Conservation (phyloP, 92 coral and sea anemone species). For the Phenganax marumi region DNA sequence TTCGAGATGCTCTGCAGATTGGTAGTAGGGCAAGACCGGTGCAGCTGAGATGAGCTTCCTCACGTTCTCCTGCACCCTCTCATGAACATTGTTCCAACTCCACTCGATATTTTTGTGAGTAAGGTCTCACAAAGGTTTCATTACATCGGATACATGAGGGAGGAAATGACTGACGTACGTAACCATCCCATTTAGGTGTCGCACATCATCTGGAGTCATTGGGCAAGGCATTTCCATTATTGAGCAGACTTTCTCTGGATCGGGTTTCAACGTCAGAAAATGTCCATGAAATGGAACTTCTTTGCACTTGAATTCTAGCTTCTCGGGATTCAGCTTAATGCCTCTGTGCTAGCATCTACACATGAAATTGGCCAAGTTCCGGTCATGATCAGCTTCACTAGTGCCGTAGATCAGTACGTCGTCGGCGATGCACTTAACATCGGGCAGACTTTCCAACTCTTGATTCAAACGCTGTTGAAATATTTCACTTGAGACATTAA, state of each 20-base stretch:
- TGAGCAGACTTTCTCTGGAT: background rate
- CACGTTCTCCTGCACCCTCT: conserved; percentile 29
- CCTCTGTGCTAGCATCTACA: conserved; percentile 29
- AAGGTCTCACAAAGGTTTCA: conserved; percentile 44
- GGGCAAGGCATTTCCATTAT: background rate
- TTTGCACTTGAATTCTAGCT: conserved; percentile 39
- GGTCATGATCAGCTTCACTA: conserved; percentile 31
- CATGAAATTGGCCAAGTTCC: conserved; percentile 30
- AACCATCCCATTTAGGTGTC: background rate
- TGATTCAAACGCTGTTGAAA: conserved; percentile 34
- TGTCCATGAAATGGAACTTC: conserved; percentile 44
- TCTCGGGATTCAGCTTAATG: conserved; percentile 33
- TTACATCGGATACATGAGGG: conserved; percentile 41
- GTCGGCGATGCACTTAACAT: conserved; percentile 34
- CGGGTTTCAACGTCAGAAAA: conserved; percentile 12
- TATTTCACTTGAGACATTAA: conserved; percentile 20
- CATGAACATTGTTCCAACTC: background rate
- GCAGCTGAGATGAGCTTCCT: conserved; percentile 42
- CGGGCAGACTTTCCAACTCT: conserved; percentile 40
- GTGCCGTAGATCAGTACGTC: conserved; percentile 24
- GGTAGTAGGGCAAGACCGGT: conserved; percentile 45
- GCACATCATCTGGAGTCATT: background rate
- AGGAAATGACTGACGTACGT: conserved; percentile 34
- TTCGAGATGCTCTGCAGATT: conserved; percentile 40
- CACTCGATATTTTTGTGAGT: background rate